phyloP scores from a whole-genome alignment of 2,888 invertebrate species.

The Rhingia rostrata region DNA sequence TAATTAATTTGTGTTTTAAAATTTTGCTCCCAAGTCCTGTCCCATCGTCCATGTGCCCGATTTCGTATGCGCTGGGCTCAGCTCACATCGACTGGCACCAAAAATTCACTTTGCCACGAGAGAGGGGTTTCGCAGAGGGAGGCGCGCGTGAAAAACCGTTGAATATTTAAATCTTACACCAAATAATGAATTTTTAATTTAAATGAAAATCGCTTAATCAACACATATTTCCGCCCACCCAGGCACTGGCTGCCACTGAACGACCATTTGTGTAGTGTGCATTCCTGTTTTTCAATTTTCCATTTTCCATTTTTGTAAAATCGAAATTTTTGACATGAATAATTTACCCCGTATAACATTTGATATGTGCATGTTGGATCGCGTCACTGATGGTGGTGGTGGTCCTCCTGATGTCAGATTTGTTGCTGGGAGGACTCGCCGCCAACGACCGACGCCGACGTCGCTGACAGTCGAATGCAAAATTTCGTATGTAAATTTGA shows the following conservation, averaged over 20 bases:
- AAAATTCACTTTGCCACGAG: slow-evolving; percentile 48
- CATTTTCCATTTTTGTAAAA: slow-evolving; percentile 66
- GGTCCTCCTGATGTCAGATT: not conserved
- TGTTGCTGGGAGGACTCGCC: not conserved
- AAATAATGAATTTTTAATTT: slow-evolving; percentile 74
- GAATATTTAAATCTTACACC: slow-evolving; percentile 74
- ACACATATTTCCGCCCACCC: slow-evolving; percentile 45
- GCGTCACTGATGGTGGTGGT: slow-evolving; percentile 3
- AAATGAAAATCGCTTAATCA: slow-evolving; percentile 75
- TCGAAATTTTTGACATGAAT: slow-evolving; percentile 73
- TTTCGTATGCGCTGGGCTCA: slow-evolving; percentile 18
- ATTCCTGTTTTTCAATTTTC: slow-evolving; percentile 68
- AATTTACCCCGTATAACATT: slow-evolving; percentile 67
- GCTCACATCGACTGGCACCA: slow-evolving; percentile 6
- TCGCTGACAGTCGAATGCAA: slow-evolving; percentile 52
- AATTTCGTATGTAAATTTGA: slow-evolving; percentile 69
- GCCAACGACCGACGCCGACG: not conserved
- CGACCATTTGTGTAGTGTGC: slow-evolving; percentile 2
- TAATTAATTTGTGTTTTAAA: slow-evolving; percentile 67
- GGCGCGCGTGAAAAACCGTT: slow-evolving; percentile 68
- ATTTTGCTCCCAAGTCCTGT: slow-evolving; percentile 7
- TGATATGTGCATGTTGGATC: slow-evolving; percentile 64
- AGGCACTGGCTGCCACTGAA: not conserved
- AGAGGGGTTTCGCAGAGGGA: not conserved
- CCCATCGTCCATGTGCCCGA: not conserved